Base-by-base conservation (phyloP, 2,113 vertebrate genomes). In the Rafetus swinhoei region DNA sequence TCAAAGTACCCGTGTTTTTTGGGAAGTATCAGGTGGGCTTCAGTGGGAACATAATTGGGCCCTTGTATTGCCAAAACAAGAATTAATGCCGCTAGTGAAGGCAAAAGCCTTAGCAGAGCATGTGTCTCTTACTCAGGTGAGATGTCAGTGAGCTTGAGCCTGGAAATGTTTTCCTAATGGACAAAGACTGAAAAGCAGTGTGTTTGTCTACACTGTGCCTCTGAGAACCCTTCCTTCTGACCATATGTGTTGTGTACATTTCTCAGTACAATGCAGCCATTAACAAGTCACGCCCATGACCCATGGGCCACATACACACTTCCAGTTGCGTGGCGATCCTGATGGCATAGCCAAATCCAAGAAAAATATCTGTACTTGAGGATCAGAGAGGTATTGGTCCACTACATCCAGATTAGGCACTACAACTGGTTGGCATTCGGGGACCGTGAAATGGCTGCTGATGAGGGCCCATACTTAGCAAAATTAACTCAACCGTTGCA, bases 401-500 rank as follows among this genome's bases (percentile, higher is more conserved):
- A 3, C 91, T 93, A 81, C 93, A 95, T 3, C 85, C 45, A 72
- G 91, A 95, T 95, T 90, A 90, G 87, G 69, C 82, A 87, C 77
- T 88, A 84, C 89, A 94, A 76, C 80, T 95, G n/a, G 1, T 94
- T 86, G 90, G 87, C 9, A 54, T 79, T 90, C n/a, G 85, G 88
- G 95, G 93, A 27, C 91, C 25, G 93, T 60, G 54, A 88, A 0
- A 54, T 85, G 81, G 52, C 82, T 88, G 87, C 87, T 90, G 86
- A 93, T 81, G 89, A 96, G 72, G 77, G 82, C 88, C 96, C 86
- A 95, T 88, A 95, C 96, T 95, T 96, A 82, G 89, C 82, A 95
- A 94, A 93, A 95, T 94, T 92, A 95, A 95, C 96, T 90, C 60
- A 72, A 45, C 62, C 88, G 95, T 96, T 93, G 87, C 87, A 81